Evolutionary conservation across 2,797 vertebrate species (phyloP).

Genomic region (Scarus forsteni): DNA sequence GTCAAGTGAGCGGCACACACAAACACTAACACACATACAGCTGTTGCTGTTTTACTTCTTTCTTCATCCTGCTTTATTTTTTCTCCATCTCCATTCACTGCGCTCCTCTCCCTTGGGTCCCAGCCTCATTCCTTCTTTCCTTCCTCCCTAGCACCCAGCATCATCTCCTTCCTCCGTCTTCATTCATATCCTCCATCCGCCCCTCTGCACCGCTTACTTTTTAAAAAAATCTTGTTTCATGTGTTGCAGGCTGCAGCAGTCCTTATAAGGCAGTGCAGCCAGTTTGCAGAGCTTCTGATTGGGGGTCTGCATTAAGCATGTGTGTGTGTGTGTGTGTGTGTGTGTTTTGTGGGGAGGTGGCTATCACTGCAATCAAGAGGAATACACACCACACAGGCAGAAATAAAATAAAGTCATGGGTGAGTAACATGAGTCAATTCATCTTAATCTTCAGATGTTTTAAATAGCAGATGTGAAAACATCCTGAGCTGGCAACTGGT

Average conservation of each 20-base stretch:
- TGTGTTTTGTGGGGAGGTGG: conserved; percentile 17
- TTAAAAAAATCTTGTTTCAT: conserved; percentile 49
- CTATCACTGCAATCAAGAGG: conserved; percentile 47
- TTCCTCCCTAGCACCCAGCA: not conserved
- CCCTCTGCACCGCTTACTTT: conserved; percentile 47
- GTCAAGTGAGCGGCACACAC: not conserved
- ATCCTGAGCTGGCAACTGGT: not conserved
- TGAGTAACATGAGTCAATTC: not conserved
- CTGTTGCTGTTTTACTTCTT: not conserved
- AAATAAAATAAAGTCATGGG: conserved; percentile 12
- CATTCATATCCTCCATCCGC: conserved; percentile 55
- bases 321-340: conserved; percentile 4
- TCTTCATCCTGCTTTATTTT: conserved; percentile 1
- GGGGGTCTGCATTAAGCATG: conserved; percentile 60
- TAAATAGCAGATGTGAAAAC: conserved; percentile 1
- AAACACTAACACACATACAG: not conserved
- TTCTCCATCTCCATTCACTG: conserved; percentile 9
- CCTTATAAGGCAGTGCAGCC: conserved; percentile 85
- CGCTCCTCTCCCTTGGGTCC: conserved; percentile 4
- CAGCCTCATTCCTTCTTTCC: not conserved
- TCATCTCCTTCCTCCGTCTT: conserved; percentile 25
- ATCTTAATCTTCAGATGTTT: not conserved
- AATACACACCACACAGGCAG: conserved; percentile 35
- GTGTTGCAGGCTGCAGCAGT: conserved; percentile 62
- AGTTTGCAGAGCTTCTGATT: conserved; percentile 64